Conservation (phyloP, 2,888 invertebrate genomes). For the Ophonus ardosiacus region DNA sequence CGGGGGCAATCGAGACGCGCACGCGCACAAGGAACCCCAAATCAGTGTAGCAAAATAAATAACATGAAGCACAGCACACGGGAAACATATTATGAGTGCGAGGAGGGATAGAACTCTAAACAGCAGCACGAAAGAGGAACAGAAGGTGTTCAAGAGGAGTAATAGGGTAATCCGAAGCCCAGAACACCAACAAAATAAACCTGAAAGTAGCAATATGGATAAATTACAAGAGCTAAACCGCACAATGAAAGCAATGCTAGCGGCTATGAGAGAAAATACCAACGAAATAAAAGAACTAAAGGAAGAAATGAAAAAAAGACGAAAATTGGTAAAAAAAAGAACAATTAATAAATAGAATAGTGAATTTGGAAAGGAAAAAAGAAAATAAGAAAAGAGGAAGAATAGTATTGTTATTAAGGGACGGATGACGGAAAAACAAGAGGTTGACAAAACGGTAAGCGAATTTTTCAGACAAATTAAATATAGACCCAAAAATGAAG, state of each 20-base stretch:
- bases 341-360: neutral
- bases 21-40: neutral
- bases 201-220: neutral
- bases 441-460: neutral
- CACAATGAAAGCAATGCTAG: neutral
- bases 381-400: neutral
- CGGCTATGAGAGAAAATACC: neutral
- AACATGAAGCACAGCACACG: neutral
- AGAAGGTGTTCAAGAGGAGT: neutral
- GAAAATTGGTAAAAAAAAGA: neutral
- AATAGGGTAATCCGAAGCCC: neutral
- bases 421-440: neutral
- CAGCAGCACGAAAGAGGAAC: neutral
- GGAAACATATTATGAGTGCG: neutral
- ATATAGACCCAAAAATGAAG: neutral
- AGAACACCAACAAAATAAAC: neutral
- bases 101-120: neutral
- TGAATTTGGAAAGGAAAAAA: neutral
- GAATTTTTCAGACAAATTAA: neutral
- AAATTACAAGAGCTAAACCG: neutral
- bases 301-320: neutral
- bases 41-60: neutral
- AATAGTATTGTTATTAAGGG: neutral
- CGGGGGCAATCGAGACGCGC: neutral
- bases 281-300: neutral